Base-by-base conservation (phyloP, 2,888 invertebrate species). In the Lasioglossum vierecki region DNA sequence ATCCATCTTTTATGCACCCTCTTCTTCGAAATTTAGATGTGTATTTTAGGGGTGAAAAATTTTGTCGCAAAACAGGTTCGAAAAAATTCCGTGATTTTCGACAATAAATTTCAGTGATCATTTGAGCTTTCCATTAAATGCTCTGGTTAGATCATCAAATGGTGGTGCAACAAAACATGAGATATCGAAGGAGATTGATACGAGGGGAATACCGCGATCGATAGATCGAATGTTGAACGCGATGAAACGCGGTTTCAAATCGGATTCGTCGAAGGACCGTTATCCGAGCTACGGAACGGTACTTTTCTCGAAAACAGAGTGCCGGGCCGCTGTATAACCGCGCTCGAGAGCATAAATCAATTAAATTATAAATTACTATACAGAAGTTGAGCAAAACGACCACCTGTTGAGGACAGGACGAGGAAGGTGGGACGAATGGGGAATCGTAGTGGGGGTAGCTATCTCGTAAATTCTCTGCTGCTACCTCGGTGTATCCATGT, bases 361-460 rank as follows among this genome's bases (percentile, higher is more conserved):
- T 95, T 94, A 93, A 94, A 94, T 93, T 93, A 94, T 94, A 94
- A 94, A 94, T 94, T 94, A 93, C 93, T 93, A 94, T 94, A 93
- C 93, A 93, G 93, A 93, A 93, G 92, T 93, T 92, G 91, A 92
- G 94, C 92, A 92, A 93, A 94, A 94, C 94, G 93, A 93, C 95
- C 95, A 95, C 95, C 94, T 95, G 95, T 95, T 95, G 94, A 94
- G 90, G 91, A 89, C 88, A 88, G 90, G 91, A 90, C 84, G 91
- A 91, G 91, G 88, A 89, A 90, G 92, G 90, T 91, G 91, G 92
- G 91, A 92, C 91, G 92, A 92, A 92, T 87, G 91, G 92, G 92
- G 46, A 91, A 53, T 53, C 92, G 92, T 91, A 91, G 91, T 91
- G 91, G 93, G 75, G 93, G 91, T 90, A 90, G 93, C 93, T 94